A percentile compares a stretch with the other conserved stretches of the same genome.
Evolutionary conservation across 2,888 invertebrate species (phyloP).

Genomic region (Agriopis marginaria): DNA sequence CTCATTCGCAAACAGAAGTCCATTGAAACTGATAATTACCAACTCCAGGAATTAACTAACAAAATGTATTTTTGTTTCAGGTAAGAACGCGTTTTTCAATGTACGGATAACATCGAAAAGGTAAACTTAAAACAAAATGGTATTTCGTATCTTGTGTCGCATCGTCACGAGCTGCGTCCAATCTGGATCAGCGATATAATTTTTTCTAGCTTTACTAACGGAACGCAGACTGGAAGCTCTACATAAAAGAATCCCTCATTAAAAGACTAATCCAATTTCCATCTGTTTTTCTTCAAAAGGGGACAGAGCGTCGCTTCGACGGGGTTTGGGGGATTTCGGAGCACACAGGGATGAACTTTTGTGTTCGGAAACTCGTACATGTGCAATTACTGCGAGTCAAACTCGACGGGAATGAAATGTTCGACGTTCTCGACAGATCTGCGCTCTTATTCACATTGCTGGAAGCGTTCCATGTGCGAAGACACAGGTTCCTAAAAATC

Average conservation of each 20-base stretch:
- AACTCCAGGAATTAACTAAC: neutral
- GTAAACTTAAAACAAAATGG: slow-evolving; percentile 31
- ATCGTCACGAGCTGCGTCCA: slow-evolving; percentile 19
- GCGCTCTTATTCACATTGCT: neutral
- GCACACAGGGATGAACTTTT: slow-evolving; percentile 46
- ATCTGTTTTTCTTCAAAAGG: slow-evolving; percentile 47
- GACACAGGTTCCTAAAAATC: neutral
- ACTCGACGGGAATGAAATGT: slow-evolving; percentile 61
- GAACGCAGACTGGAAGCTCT: slow-evolving; percentile 28
- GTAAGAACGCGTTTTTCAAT: slow-evolving; percentile 27
- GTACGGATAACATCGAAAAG: slow-evolving; percentile 14
- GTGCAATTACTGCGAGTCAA: slow-evolving; percentile 62
- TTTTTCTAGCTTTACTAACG: slow-evolving; percentile 33
- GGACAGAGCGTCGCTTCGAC: slow-evolving; percentile 25
- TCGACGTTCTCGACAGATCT: slow-evolving; percentile 48
- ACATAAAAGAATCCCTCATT: slow-evolving; percentile 51
- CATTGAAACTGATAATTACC: neutral
- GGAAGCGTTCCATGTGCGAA: neutral
- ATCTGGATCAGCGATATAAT: slow-evolving; percentile 32
- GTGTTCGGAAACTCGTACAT: slow-evolving; percentile 48
- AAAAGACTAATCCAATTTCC: slow-evolving; percentile 51
- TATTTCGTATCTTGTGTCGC: slow-evolving; percentile 7
- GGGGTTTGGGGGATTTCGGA: slow-evolving; percentile 35
- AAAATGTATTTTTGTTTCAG: slow-evolving; percentile 34
- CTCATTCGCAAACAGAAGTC: neutral